These are phyloP conservation scores for Zaprionus ghesquierei DNA, from an alignment of 1,140 invertebrate species.

Conservation along the genomic window DNA sequence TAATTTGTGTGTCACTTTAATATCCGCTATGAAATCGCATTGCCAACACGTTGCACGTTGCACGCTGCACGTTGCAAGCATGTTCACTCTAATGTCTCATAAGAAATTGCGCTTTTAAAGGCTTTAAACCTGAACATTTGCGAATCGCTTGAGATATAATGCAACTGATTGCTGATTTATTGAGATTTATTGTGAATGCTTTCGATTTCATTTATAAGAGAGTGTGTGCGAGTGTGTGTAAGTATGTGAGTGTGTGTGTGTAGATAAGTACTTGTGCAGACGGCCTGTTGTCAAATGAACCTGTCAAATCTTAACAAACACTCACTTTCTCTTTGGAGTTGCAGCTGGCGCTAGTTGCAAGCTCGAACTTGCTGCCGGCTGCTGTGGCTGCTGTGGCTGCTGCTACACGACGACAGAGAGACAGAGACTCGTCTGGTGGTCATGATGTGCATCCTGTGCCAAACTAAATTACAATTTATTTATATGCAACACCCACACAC, in stretches of 20 bases:
- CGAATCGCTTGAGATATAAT: constrained; percentile 20
- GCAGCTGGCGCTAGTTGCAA: constrained; percentile 61
- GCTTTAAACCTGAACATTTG: constrained; percentile 4
- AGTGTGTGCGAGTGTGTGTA: background rate
- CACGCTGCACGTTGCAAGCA: background rate
- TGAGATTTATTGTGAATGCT: constrained; percentile 46
- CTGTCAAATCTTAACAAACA: constrained; percentile 75
- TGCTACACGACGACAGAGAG: too few species aligned
- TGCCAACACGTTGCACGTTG: background rate
- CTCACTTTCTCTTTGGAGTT: constrained; percentile 67
- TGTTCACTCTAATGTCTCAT: background rate
- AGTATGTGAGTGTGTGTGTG: constrained; percentile 12
- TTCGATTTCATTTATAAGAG: constrained; percentile 45
- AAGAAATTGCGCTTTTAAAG: constrained; percentile 1
- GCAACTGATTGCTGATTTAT: constrained; percentile 35
- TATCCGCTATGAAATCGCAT: background rate
- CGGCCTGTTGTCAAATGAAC: constrained; percentile 64
- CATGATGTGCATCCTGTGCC: constrained; percentile 60
- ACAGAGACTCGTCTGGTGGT: too few species aligned
- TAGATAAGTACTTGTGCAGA: constrained; percentile 31
- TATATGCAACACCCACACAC: constrained; percentile 72
- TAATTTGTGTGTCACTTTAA: background rate
- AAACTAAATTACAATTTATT: constrained; percentile 77
- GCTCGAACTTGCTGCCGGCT: background rate
- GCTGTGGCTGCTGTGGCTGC: background rate